Percentiles rank a stretch among this genome's conserved stretches.
Conservation (phyloP, 2,113 vertebrate genomes). For the Lamprotornis superbus region DNA sequence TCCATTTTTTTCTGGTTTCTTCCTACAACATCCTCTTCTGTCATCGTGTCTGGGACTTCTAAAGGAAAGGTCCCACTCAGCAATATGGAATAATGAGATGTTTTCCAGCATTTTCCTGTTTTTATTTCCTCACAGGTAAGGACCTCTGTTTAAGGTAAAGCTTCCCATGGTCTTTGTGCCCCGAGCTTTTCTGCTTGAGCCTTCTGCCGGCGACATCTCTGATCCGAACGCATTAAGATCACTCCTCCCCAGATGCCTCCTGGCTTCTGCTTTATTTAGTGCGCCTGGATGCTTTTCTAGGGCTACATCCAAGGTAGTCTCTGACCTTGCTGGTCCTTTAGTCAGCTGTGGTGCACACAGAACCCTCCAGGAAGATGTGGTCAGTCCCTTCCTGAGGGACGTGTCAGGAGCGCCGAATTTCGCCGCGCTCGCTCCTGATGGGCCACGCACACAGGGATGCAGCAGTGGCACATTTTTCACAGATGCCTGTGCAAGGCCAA, state of each 20-base stretch:
- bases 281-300: slow-evolving; percentile 54
- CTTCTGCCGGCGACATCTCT: neutral
- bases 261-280: slow-evolving; percentile 46
- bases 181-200: neutral
- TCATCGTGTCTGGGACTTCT: accelerated
- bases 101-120: neutral
- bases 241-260: slow-evolving; percentile 22
- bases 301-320: slow-evolving; percentile 38
- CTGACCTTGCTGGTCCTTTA: slow-evolving; percentile 52
- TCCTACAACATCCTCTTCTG: neutral
- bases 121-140: neutral
- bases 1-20: neutral
- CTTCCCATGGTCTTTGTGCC: neutral
- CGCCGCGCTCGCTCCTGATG: neutral
- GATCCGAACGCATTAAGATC: slow-evolving; percentile 55
- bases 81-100: neutral
- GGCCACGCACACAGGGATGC: neutral
- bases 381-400: neutral
- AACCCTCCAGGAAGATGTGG: neutral
- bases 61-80: neutral
- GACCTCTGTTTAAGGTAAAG: slow-evolving; percentile 2
- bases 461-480: neutral
- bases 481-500: neutral
- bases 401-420: neutral
- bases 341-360: neutral